These are phyloP conservation scores for Oscheius sp. DNA, from an alignment of 1,140 invertebrate genomes.

Conservation along the genomic window DNA sequence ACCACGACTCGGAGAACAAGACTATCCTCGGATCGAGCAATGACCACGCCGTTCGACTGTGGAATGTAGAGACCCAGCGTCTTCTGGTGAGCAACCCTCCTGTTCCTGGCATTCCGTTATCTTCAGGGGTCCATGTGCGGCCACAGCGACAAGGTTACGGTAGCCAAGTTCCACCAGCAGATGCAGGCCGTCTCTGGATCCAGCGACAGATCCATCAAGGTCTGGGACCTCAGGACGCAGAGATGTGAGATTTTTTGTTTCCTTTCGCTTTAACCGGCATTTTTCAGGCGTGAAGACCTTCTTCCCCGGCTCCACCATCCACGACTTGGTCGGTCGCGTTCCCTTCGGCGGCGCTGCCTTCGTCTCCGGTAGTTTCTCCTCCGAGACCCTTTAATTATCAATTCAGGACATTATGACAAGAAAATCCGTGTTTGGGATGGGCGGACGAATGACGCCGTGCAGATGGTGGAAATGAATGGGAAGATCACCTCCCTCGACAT, in stretches of 20 bases:
- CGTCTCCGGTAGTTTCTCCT: background rate
- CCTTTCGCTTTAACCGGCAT: background rate
- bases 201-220: constrained; percentile 90
- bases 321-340: constrained; percentile 86
- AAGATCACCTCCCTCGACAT: constrained; percentile 30
- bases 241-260: constrained; percentile 70
- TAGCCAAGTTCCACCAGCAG: constrained; percentile 80
- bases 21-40: constrained; percentile 15
- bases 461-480: constrained; percentile 24
- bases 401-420: constrained; percentile 96
- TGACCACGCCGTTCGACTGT: constrained; percentile 24
- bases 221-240: constrained; percentile 89
- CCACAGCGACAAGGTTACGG: constrained; percentile 89
- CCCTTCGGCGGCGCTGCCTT: constrained; percentile 69
- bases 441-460: constrained; percentile 62
- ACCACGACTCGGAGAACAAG: constrained; percentile 8
- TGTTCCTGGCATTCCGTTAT: background rate
- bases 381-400: no score
- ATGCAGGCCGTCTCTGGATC: constrained; percentile 70
- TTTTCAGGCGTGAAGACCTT: constrained; percentile 74
- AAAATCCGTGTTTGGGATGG: constrained; percentile 93
- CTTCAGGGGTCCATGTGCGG: constrained; percentile 91
- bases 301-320: constrained; percentile 92
- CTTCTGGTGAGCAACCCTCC: constrained; percentile 24
- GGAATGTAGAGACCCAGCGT: constrained; percentile 30